Percentiles rank a stretch among this genome's conserved stretches.
These are phyloP conservation scores for Cyphomyrus discorhynchus DNA, from an alignment of 2,113 vertebrate genomes.

Conservation along the genomic window DNA sequence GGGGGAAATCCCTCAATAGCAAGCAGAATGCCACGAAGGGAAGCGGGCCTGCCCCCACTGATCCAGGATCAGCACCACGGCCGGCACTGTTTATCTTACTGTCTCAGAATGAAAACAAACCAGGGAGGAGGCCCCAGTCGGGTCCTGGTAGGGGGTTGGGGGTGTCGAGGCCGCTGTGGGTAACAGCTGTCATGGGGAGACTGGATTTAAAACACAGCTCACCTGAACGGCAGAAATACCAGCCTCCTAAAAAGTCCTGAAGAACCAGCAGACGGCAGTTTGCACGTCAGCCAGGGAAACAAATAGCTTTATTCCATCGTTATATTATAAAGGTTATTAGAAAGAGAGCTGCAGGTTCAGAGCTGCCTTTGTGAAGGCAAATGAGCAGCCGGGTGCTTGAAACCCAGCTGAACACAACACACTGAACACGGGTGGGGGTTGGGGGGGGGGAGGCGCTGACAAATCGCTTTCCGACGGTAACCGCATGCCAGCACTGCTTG, in stretches of 20 bases:
- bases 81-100: neutral
- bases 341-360: conserved; percentile 17
- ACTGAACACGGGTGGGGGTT: neutral
- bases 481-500: neutral
- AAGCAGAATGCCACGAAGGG: neutral
- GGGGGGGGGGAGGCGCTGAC: neutral
- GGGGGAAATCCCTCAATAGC: neutral
- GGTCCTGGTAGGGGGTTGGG: neutral
- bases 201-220: neutral
- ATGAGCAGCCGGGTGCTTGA: conserved; percentile 18
- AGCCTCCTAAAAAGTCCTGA: conserved; percentile 25
- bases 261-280: conserved; percentile 9
- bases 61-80: neutral
- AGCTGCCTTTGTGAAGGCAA: conserved; percentile 33
- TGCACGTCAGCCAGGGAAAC: neutral
- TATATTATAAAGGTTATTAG: conserved; percentile 8
- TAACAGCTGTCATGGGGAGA: conserved; percentile 16
- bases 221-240: conserved; percentile 14
- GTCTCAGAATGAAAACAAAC: neutral
- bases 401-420: conserved; percentile 14
- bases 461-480: neutral
- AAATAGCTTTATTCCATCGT: neutral
- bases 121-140: no score
- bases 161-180: neutral
- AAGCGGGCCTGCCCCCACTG: neutral